Base-by-base conservation (phyloP, 2,888 invertebrate species). In the Lutraria lutraria region DNA sequence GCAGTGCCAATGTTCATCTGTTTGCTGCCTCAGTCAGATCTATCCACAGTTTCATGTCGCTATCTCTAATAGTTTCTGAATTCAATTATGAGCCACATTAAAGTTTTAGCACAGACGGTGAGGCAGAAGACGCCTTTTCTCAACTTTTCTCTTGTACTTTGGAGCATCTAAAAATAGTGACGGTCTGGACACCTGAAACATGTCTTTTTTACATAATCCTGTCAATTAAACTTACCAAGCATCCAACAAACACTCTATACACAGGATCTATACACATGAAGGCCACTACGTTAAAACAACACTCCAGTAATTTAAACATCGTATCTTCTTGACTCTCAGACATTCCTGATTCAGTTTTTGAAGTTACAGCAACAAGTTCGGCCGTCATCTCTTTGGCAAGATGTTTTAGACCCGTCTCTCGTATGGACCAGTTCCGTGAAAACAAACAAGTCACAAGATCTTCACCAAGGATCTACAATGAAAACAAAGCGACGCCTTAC, bases 191-290 rank as follows among this genome's bases (percentile, higher is more conserved):
- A 43, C 43, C 43, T 43, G 43, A 43, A 43, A 43, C 43, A 43
- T 43, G 43, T 43, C 43, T 43, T 43, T 43, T 43, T 43, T 4
- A 8, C 43, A 2, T 43, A 43, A 43, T 43, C 43, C 2, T 43
- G 43, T 43, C 2, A 43, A 43, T 4, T 34, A 25, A 19, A 95
- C 96, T 95, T 92, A 97, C 97, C 94, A 97, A 92, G 81, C 96
- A 96, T 76, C 96, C 97, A 21, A 97, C 96, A 94, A 96, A 97
- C 34, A 97, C 97, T 93, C 96, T 96, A 93, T 97, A 97, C 13
- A 97, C 97, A 19, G 97, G 97, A 93, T 97, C 97, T 54, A 95
- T 95, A 89, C 96, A 96, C 94, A 96, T 95, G 92, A 96, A 95
- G 6, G 96, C 95, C 34, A 97, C 94, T 31, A 97, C 95, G 87